phyloP scores from a whole-genome alignment of 1,140 invertebrate genomes.

The Hormaphis cornu region DNA sequence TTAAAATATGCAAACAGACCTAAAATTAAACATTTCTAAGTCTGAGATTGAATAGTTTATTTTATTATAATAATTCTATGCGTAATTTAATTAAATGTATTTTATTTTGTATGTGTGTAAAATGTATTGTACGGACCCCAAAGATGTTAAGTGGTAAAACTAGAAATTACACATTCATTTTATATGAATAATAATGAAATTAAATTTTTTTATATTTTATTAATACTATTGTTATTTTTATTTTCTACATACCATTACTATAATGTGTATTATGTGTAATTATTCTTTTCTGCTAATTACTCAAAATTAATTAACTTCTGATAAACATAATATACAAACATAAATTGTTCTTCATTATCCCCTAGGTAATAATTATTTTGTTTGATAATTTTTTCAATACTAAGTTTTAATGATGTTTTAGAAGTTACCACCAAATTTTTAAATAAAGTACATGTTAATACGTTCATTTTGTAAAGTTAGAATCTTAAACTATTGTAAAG shows the following conservation, averaged over 20 bases:
- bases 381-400: not conserved
- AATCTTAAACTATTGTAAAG: too few relatives aligned
- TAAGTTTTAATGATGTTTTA: not conserved
- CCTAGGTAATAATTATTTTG: not conserved
- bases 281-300: not conserved
- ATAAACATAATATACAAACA: not conserved
- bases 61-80: not conserved
- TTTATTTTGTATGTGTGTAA: constrained; percentile 15
- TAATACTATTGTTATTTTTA: constrained; percentile 2
- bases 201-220: constrained; percentile 16
- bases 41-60: constrained; percentile 8
- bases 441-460: not conserved
- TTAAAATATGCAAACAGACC: not conserved
- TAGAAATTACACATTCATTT: not conserved
- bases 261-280: constrained; percentile 1
- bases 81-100: not conserved
- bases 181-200: not conserved
- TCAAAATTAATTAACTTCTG: not conserved
- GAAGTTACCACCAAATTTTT: constrained; percentile 20
- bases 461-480: not conserved
- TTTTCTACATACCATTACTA: not conserved
- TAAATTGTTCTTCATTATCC: not conserved
- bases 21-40: not conserved
- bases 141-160: constrained; percentile 15
- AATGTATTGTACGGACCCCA: not conserved